Base-by-base conservation (phyloP, 2,113 vertebrate genomes). In the Esox niger region DNA sequence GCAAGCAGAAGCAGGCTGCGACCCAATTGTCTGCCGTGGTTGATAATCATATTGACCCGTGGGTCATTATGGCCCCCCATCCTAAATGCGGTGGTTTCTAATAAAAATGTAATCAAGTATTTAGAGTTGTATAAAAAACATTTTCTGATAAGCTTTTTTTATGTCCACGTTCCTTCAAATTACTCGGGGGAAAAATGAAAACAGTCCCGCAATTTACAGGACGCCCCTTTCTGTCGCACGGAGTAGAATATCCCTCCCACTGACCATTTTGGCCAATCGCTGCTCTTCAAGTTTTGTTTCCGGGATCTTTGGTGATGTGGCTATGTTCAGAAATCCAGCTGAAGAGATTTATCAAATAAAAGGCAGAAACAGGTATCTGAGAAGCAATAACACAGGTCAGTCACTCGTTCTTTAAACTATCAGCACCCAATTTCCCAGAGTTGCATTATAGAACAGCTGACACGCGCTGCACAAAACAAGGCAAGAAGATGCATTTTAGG, bases 251-350 rank as follows among this genome's bases (percentile, higher is more conserved):
- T 66, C 29, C 71, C 68, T 15, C 10, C 1, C 6, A n/a, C n/a
- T n/a, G n/a, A n/a, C n/a, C n/a, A n/a, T n/a, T n/a, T 27, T n/a
- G 82, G 67, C 90, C 91, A 91, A 92, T 92, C 86, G 80, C 55
- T 55, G 78, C 58, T 7, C 15, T 76, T 82, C 29, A 82, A 80
- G 57, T 73, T 88, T 79, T 78, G 88, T 84, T 92, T 92, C 91
- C 91, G 89, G 90, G 86, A 58, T 86, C 84, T 90, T 89, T 91
- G 91, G 86, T 91, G 91, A 92, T 91, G 91, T 92, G 91, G 91
- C 91, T 89, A 71, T 73, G 81, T 78, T 80, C 86, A 52, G 71
- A 84, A 86, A 87, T 83, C 82, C 86, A 79, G 77, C 82, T 82
- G 79, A 87, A 78, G 83, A 84, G 79, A 82, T 84, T 79, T 63